phyloP scores from a whole-genome alignment of 2,797 vertebrate genomes.

The Coracias cyanogaster region DNA sequence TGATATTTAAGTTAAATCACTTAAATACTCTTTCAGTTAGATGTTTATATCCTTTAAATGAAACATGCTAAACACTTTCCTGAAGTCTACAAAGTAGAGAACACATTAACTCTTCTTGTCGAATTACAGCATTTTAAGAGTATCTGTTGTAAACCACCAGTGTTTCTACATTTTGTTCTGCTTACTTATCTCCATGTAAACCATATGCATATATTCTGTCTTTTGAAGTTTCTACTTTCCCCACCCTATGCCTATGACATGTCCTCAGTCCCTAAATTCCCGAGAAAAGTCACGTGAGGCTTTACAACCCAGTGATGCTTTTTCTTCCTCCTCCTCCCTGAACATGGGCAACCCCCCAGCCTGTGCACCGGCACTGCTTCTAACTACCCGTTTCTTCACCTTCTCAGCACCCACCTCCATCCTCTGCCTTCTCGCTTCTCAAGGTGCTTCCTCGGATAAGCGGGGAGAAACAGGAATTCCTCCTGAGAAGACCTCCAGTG shows the following conservation, averaged over 20 bases:
- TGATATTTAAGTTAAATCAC: neutral
- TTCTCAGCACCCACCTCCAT: neutral
- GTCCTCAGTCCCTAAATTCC: rapidly evolving
- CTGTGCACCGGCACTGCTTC: rapidly evolving
- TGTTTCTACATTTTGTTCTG: neutral
- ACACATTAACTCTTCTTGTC: neutral
- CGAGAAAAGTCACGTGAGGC: rapidly evolving
- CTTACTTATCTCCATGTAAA: neutral
- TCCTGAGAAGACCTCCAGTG: neutral
- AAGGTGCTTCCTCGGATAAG: rapidly evolving
- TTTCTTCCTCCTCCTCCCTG: neutral
- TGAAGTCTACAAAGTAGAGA: neutral
- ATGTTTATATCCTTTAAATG: neutral
- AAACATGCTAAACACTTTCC: neutral
- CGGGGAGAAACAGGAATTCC: rapidly evolving
- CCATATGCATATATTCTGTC: rapidly evolving
- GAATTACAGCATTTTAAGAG: neutral
- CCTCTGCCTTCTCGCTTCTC: neutral
- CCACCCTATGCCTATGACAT: rapidly evolving
- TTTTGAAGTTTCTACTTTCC: neutral
- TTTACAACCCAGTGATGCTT: neutral
- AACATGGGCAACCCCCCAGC: neutral
- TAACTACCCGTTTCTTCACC: neutral
- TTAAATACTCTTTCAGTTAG: neutral
- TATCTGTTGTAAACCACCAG: neutral